A percentile compares a stretch with the other conserved stretches of the same genome.
phyloP scores from a whole-genome alignment of 2,797 vertebrate genomes.

The Peromyscus attwateri region DNA sequence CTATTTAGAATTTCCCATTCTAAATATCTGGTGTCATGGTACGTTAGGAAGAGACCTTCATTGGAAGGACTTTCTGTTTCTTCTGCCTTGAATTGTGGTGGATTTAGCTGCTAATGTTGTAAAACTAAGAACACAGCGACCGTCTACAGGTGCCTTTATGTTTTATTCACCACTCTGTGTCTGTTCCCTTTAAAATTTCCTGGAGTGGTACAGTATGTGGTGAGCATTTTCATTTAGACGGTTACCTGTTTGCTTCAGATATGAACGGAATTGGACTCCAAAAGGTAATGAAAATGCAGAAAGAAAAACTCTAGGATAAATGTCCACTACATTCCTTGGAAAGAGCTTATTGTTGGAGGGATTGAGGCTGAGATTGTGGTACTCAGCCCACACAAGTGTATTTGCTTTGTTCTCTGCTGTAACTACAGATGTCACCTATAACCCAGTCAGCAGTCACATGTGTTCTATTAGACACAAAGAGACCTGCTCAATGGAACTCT shows the following conservation, averaged over 20 bases:
- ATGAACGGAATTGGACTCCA: not conserved
- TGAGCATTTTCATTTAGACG: constrained; percentile 6
- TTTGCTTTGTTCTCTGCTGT: not conserved
- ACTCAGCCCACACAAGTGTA: not conserved
- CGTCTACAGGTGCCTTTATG: not conserved
- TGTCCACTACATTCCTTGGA: constrained; percentile 15
- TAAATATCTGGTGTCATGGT: not conserved
- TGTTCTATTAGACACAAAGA: not conserved
- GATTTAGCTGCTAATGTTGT: constrained; percentile 21
- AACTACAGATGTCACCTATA: constrained; percentile 20
- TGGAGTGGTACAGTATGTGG: not conserved
- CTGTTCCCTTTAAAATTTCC: not conserved
- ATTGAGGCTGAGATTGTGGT: not conserved
- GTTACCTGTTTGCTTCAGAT: not conserved
- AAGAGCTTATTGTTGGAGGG: not conserved
- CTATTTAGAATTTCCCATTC: constrained; percentile 24
- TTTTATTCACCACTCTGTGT: not conserved
- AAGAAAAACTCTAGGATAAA: constrained; percentile 26
- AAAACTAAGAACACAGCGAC: constrained; percentile 45
- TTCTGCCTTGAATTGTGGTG: not conserved
- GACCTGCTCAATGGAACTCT: not conserved
- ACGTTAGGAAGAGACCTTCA: not conserved
- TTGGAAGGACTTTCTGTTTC: constrained; percentile 14
- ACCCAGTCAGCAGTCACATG: not conserved
- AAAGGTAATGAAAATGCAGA: constrained; percentile 27